phyloP scores from a whole-genome alignment of 2,888 invertebrate species.

The Gymnoscelis rufifasciata region DNA sequence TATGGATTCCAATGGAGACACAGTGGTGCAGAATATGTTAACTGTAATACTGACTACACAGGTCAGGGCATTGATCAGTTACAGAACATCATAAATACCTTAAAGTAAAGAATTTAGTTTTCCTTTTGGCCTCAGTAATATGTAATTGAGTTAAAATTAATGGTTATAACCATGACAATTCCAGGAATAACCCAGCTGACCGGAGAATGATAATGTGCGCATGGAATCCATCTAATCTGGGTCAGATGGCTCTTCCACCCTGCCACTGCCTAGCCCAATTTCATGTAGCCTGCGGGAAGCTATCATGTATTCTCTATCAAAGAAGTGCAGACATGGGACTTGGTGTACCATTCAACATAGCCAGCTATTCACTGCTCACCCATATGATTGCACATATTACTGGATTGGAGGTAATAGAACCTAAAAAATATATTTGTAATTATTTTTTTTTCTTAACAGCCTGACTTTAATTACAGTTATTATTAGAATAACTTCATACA shows the following conservation, averaged over 20 bases:
- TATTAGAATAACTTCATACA: too few relatives aligned
- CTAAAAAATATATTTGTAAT: too few relatives aligned
- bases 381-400: conserved; percentile 98
- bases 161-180: conserved; percentile 7
- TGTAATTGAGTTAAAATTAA: background rate
- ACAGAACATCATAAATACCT: conserved; percentile 86
- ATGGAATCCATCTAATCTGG: conserved; percentile 95
- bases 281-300: conserved; percentile 89
- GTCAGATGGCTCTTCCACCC: conserved; percentile 96
- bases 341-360: conserved; percentile 99
- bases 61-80: conserved; percentile 95
- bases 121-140: background rate
- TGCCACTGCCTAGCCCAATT: conserved; percentile 98
- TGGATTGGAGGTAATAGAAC: conserved; percentile 88
- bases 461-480: too few relatives aligned
- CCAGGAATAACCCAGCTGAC: conserved; percentile 86
- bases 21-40: conserved; percentile 93
- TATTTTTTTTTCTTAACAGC: too few relatives aligned
- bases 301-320: conserved; percentile 96
- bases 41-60: conserved; percentile 89
- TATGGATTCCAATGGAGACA: conserved; percentile 99
- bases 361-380: conserved; percentile 95
- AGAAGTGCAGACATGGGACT: conserved; percentile 98
- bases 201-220: conserved; percentile 95
- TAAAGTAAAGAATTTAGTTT: conserved; percentile 69